Evolutionary conservation across 1,140 invertebrate species (phyloP).

Genomic region (Sycophila sp.): DNA sequence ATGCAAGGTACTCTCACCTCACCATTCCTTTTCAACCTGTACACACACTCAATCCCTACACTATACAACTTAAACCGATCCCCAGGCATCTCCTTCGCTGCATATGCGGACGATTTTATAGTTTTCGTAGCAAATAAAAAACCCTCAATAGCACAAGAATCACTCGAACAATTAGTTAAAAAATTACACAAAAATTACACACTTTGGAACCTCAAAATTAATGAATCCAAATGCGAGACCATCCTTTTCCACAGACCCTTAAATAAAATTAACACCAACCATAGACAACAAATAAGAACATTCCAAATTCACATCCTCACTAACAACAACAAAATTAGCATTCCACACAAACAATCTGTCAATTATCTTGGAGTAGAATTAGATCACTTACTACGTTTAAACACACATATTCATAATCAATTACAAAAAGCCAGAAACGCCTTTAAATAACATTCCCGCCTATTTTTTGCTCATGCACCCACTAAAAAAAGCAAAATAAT

Average conservation of each 20-base stretch:
- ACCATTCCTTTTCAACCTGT: conserved; percentile 39
- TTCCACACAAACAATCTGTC: conserved; percentile 12
- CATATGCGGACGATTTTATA: conserved; percentile 40
- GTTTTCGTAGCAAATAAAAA: not conserved
- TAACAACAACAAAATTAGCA: not conserved
- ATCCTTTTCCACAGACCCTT: conserved; percentile 32
- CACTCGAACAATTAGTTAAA: conserved; percentile 4
- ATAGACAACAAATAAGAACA: not conserved
- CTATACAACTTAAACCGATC: conserved; percentile 9
- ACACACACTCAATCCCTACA: not conserved
- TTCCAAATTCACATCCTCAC: not conserved
- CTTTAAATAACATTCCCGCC: too few species aligned
- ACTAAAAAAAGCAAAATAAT: not conserved
- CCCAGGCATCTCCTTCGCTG: not conserved
- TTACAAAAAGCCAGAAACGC: too few species aligned
- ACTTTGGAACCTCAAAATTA: conserved; percentile 41
- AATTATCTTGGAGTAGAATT: conserved; percentile 16
- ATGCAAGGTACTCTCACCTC: conserved; percentile 44
- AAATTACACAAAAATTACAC: conserved; percentile 31
- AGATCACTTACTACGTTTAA: conserved; percentile 12
- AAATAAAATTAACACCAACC: not conserved
- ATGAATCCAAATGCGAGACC: conserved; percentile 41
- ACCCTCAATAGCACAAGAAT: not conserved
- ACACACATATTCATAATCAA: not conserved
- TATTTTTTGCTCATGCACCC: too few species aligned